These are phyloP conservation scores for Agrypnia vestita DNA, from an alignment of 1,140 invertebrate species.

Conservation along the genomic window DNA sequence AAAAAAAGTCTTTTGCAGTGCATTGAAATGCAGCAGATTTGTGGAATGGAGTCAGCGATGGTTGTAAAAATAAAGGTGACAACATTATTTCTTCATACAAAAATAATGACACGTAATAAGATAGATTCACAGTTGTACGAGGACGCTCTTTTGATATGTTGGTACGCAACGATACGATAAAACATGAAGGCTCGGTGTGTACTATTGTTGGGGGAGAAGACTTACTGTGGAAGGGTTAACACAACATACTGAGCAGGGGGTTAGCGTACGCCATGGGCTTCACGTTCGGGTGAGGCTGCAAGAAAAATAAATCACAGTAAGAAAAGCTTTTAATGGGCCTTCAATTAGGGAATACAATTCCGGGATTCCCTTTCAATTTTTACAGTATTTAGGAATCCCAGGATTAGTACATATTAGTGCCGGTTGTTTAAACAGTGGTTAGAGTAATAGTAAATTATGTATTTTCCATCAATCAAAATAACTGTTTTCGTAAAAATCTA, in stretches of 20 bases:
- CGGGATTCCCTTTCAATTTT: no score
- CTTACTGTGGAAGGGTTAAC: constrained; percentile 42
- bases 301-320: constrained; percentile 62
- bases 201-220: no score
- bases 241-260: constrained; percentile 55
- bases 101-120: constrained; percentile 20
- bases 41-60: constrained; percentile 18
- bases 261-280: constrained; percentile 96
- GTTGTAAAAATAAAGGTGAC: not conserved
- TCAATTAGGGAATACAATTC: no score
- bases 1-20: not conserved
- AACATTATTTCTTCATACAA: constrained; percentile 17
- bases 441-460: no score
- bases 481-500: no score
- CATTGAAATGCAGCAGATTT: constrained; percentile 6
- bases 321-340: not conserved
- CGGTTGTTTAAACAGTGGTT: no score
- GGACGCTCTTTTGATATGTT: constrained; percentile 8
- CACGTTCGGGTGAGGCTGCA: constrained; percentile 96
- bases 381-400: no score
- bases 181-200: constrained; percentile 2
- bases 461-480: no score
- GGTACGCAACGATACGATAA: not conserved
- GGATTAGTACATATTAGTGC: no score
- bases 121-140: constrained; percentile 1